These are phyloP conservation scores for Lymantria dispar DNA, from an alignment of 2,888 invertebrate genomes.

Conservation along the genomic window DNA sequence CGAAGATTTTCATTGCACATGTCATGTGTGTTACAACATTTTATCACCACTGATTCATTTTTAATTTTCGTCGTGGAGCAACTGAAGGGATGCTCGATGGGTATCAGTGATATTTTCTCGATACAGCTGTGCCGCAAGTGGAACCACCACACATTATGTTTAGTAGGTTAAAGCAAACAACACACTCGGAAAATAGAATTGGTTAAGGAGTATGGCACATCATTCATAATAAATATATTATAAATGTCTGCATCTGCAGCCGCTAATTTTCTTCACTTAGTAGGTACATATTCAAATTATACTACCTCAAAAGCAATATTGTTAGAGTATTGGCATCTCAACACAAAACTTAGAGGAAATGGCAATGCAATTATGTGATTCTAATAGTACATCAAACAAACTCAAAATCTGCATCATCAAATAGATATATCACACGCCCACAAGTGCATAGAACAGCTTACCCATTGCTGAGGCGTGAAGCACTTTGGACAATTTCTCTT, in stretches of 20 bases:
- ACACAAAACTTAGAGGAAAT: constrained; percentile 74
- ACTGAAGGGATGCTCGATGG: constrained; percentile 91
- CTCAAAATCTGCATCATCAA: constrained; percentile 68
- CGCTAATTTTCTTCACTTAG: constrained; percentile 58
- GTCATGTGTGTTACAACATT: constrained; percentile 89
- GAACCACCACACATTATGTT: constrained; percentile 81
- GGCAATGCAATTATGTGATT: constrained; percentile 69
- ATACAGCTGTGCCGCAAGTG: constrained; percentile 87
- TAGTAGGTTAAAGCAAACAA: constrained; percentile 84
- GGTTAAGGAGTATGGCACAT: constrained; percentile 72
- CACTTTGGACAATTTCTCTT: constrained; percentile 57
- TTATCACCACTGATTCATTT: constrained; percentile 90
- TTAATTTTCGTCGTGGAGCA: constrained; percentile 89
- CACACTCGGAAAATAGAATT: constrained; percentile 73
- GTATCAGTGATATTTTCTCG: constrained; percentile 87
- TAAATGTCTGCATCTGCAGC: constrained; percentile 37
- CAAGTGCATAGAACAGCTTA: constrained; percentile 65
- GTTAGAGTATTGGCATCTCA: constrained; percentile 78
- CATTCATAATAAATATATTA: constrained; percentile 64
- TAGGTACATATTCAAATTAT: constrained; percentile 73
- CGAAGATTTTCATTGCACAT: constrained; percentile 89
- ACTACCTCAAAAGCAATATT: constrained; percentile 77
- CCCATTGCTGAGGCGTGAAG: constrained; percentile 55
- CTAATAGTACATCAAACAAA: constrained; percentile 77
- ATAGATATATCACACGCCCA: constrained; percentile 60